Percentiles rank a stretch among this genome's conserved stretches.
Conservation (phyloP, 2,113 vertebrate species). For the Vireo altiloquus region DNA sequence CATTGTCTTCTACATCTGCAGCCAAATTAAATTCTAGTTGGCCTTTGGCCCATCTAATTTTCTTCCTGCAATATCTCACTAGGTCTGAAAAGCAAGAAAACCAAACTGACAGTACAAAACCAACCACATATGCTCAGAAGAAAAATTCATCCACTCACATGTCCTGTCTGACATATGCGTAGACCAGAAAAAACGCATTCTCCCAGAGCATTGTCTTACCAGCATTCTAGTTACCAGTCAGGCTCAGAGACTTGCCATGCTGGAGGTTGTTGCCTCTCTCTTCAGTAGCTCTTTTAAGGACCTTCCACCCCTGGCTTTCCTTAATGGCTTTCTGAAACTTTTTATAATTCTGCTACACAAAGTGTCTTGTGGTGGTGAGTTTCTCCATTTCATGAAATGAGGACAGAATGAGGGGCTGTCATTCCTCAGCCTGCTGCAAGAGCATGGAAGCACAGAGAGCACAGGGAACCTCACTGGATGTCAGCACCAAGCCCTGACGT, state of each 20-base stretch:
- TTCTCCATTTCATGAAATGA: not conserved
- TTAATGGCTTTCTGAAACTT: not conserved
- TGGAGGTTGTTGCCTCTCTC: not conserved
- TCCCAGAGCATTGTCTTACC: not conserved
- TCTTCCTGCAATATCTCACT: not conserved
- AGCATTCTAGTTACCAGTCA: not conserved
- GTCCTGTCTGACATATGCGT: not conserved
- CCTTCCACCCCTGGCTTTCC: not conserved
- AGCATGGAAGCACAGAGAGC: not conserved
- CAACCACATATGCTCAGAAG: not conserved
- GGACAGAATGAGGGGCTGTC: not conserved
- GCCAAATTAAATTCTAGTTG: not conserved
- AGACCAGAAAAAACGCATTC: not conserved
- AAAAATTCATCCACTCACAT: not conserved
- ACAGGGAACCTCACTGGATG: not conserved
- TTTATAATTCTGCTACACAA: not conserved
- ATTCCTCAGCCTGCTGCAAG: not conserved
- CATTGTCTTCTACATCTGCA: not conserved
- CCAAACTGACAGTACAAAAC: not conserved
- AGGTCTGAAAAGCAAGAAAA: not conserved
- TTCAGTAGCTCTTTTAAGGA: not conserved
- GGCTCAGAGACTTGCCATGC: not conserved
- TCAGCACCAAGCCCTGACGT: not conserved
- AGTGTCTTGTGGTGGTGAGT: not conserved
- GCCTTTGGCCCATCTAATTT: not conserved